These are phyloP conservation scores for Yponomeuta sedellus DNA, from an alignment of 2,888 invertebrate genomes.

Conservation along the genomic window DNA sequence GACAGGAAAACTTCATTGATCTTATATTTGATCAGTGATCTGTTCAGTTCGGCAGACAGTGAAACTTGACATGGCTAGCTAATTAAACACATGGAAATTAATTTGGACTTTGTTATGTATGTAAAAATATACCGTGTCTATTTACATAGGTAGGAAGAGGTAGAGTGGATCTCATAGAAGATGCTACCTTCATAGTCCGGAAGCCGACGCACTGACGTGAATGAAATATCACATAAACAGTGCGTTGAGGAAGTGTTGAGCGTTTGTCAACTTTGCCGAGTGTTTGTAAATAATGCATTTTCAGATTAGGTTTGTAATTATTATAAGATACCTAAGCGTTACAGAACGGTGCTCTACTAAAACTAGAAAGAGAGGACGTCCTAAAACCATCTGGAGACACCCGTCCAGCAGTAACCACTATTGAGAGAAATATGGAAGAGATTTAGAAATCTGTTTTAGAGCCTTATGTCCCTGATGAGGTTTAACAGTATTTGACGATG, in stretches of 20 bases:
- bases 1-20: neutral
- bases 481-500: too few species aligned
- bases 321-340: neutral
- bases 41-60: neutral
- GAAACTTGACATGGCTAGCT: neutral
- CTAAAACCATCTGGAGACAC: neutral
- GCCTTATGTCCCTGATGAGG: too few species aligned
- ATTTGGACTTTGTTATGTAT: neutral
- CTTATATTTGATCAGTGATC: neutral
- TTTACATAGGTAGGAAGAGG: neutral
- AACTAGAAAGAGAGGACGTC: too few species aligned
- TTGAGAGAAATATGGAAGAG: too few species aligned
- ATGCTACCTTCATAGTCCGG: constrained; percentile 7
- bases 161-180: constrained; percentile 5
- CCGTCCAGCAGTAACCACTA: neutral
- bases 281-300: neutral
- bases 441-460: too few species aligned
- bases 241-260: neutral
- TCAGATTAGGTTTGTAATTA: neutral
- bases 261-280: neutral
- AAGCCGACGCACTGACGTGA: constrained; percentile 7
- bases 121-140: neutral
- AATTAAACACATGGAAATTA: constrained; percentile 4
- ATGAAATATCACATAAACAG: constrained; percentile 12
- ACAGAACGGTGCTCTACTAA: too few species aligned